These are phyloP conservation scores for Agrotis ipsilon DNA, from an alignment of 2,888 invertebrate genomes.

Conservation along the genomic window DNA sequence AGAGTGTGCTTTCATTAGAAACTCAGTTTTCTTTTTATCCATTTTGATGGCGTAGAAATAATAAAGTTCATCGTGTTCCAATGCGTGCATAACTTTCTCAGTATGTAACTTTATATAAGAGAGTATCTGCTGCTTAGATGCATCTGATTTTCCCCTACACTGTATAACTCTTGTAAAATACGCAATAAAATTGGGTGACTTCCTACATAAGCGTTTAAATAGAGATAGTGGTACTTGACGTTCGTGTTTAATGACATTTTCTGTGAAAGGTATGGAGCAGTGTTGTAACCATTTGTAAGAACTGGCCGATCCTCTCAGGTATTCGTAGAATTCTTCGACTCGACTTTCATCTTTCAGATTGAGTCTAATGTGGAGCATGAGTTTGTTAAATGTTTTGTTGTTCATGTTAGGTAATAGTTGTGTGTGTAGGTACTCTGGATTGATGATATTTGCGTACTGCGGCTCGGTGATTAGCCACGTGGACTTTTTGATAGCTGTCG, in stretches of 20 bases:
- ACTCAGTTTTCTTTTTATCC: slow-evolving; percentile 14
- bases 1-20: slow-evolving; percentile 10
- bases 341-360: slow-evolving; percentile 78
- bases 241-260: slow-evolving; percentile 70
- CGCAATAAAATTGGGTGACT: slow-evolving; percentile 71
- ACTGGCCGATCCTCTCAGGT: slow-evolving; percentile 67
- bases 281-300: slow-evolving; percentile 81
- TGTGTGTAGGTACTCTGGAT: slow-evolving; percentile 77
- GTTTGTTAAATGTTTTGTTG: slow-evolving; percentile 76
- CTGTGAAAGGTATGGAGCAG: slow-evolving; percentile 77
- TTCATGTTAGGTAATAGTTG: slow-evolving; percentile 79
- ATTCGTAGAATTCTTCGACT: slow-evolving; percentile 79
- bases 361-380: slow-evolving; percentile 77
- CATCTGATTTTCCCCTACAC: background rate
- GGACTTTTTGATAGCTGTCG: slow-evolving; percentile 78
- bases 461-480: slow-evolving; percentile 81
- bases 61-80: slow-evolving; percentile 59
- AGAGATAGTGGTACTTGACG: slow-evolving; percentile 51
- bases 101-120: slow-evolving; percentile 29
- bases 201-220: slow-evolving; percentile 75
- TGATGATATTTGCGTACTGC: slow-evolving; percentile 78
- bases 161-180: background rate
- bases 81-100: slow-evolving; percentile 71
- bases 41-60: slow-evolving; percentile 59
- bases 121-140: slow-evolving; percentile 2